A percentile compares a stretch with the other conserved stretches of the same genome.
Conservation (phyloP, 1,140 invertebrate species). For the Neotoxoptera formosana region DNA sequence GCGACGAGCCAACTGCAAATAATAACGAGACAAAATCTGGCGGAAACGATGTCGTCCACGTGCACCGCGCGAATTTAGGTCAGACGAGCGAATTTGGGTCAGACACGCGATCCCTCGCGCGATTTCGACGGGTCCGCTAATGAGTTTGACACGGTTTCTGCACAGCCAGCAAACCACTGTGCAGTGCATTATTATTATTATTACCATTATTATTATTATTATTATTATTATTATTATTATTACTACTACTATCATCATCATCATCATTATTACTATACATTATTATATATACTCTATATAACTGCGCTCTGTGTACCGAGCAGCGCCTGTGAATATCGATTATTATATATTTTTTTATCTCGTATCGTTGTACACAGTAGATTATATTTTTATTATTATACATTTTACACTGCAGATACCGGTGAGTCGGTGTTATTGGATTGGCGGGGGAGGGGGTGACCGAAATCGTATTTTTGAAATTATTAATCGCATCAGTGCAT, state of each 20-base stretch:
- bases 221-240: too few species aligned
- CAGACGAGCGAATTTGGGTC: not conserved
- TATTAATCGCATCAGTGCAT: not conserved
- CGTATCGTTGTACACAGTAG: not conserved
- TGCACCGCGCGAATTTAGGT: not conserved
- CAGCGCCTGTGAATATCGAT: not conserved
- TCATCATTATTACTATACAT: not conserved
- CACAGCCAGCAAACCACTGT: not conserved
- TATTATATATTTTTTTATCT: not conserved
- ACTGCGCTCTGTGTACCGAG: not conserved
- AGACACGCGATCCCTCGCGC: conserved; percentile 8
- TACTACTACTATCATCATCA: not conserved
- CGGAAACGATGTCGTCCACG: conserved; percentile 12
- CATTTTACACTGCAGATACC: not conserved
- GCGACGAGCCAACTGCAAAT: not conserved
- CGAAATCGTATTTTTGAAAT: not conserved
- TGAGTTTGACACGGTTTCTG: conserved; percentile 29
- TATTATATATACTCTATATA: not conserved
- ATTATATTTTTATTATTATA: not conserved
- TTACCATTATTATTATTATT: too few species aligned
- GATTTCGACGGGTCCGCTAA: not conserved
- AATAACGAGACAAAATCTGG: not conserved
- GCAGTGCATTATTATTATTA: not conserved
- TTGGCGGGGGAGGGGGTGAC: not conserved
- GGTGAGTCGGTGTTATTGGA: not conserved